Conservation (phyloP, 1,140 invertebrate genomes). For the Pteromalus puparum region DNA sequence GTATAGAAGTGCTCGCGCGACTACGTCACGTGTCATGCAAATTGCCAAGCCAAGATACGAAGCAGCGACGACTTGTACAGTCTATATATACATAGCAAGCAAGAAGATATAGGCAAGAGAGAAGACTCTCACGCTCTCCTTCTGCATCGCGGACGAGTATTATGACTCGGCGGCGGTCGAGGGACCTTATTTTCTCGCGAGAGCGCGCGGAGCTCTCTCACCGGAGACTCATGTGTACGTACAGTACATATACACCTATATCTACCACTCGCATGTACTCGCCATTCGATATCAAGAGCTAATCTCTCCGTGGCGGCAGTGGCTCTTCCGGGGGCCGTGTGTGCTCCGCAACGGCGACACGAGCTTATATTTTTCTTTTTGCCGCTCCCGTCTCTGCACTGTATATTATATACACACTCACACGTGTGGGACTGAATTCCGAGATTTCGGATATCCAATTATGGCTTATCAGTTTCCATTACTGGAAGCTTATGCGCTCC, state of each 20-base stretch:
- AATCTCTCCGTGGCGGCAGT: background rate
- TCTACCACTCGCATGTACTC: background rate
- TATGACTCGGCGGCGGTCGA: background rate
- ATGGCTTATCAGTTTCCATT: slow-evolving; percentile 21
- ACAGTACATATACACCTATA: background rate
- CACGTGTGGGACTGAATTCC: slow-evolving; percentile 48
- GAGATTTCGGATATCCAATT: slow-evolving; percentile 62
- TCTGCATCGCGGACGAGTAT: background rate
- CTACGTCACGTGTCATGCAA: slow-evolving; percentile 14
- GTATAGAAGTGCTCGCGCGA: background rate
- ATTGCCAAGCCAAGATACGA: background rate
- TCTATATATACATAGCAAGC: background rate
- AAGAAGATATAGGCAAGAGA: background rate
- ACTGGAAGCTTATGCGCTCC: background rate
- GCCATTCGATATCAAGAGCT: slow-evolving; percentile 2
- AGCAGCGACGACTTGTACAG: background rate
- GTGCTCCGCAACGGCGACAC: background rate
- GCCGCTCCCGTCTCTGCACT: background rate
- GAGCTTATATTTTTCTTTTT: background rate
- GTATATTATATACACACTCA: too few species aligned
- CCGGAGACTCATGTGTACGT: background rate
- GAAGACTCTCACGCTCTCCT: slow-evolving; percentile 23
- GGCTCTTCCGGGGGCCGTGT: slow-evolving; percentile 1
- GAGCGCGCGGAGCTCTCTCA: slow-evolving; percentile 48
- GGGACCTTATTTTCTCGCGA: slow-evolving; percentile 12